Evolutionary conservation across 2,797 vertebrate genomes (phyloP).

Genomic region (Tamandua tetradactyla): DNA sequence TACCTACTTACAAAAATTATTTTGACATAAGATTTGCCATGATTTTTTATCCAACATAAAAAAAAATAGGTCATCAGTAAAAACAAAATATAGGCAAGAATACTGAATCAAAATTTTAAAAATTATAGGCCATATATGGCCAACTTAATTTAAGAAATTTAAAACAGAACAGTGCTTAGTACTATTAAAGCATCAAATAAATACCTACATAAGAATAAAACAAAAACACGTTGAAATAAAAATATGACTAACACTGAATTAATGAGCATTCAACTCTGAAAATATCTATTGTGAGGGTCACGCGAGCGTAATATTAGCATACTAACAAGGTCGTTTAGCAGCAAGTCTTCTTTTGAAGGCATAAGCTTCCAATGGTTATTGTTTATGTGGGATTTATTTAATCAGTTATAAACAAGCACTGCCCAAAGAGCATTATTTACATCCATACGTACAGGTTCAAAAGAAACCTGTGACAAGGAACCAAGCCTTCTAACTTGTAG

Average conservation of each 20-base stretch:
- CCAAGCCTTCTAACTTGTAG: not conserved
- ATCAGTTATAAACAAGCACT: not conserved
- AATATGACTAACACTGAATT: not conserved
- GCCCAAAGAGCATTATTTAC: not conserved
- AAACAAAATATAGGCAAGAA: not conserved
- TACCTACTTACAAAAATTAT: not conserved
- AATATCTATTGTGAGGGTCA: not conserved
- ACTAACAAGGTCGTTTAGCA: not conserved
- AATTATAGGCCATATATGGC: not conserved
- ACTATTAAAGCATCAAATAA: not conserved
- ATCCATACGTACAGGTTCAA: not conserved
- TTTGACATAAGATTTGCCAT: not conserved
- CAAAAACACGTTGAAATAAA: not conserved
- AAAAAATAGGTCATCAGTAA: constrained; percentile 2
- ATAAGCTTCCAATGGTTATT: not conserved
- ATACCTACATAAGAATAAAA: not conserved
- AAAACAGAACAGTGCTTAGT: not conserved
- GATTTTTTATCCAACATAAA: not conserved
- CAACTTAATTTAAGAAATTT: constrained; percentile 2
- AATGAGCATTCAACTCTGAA: not conserved
- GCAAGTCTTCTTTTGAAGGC: not conserved
- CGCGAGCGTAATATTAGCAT: not conserved
- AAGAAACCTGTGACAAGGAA: not conserved
- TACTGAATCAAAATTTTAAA: not conserved
- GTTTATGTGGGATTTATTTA: not conserved